Conservation (phyloP, 2,113 vertebrate genomes). For the Thunnus maccoyii region DNA sequence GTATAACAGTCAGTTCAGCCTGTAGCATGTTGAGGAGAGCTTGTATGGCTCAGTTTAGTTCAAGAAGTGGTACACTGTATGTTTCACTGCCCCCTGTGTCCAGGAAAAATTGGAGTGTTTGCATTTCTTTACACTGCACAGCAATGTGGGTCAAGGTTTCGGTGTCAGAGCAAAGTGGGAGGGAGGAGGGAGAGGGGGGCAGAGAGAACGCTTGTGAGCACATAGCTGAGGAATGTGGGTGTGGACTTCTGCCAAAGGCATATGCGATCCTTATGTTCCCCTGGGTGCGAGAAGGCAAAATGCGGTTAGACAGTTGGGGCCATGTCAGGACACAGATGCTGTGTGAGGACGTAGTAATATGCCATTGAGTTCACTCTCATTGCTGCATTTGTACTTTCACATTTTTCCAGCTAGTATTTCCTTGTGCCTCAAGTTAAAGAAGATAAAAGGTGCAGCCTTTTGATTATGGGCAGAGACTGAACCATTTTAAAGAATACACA, state of each 20-base stretch:
- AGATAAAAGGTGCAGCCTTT: conserved; percentile 3
- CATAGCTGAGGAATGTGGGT: conserved; percentile 83
- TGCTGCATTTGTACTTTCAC: conserved; percentile 14
- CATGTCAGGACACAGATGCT: conserved; percentile 76
- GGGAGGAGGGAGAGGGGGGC: conserved; percentile 33
- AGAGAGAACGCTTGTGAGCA: conserved; percentile 75
- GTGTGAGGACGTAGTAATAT: conserved; percentile 46
- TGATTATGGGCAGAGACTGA: too few relatives aligned
- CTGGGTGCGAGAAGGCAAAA: conserved; percentile 63
- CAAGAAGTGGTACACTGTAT: conserved; percentile 6
- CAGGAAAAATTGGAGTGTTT: conserved; percentile 44
- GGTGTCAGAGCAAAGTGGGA: conserved; percentile 68
- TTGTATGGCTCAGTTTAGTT: conserved; percentile 5
- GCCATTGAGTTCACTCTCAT: conserved; percentile 55
- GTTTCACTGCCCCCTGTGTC: conserved; percentile 30
- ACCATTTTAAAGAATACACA: background rate
- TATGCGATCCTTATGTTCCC: conserved; percentile 83
- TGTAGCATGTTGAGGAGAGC: conserved; percentile 33
- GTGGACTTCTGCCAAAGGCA: conserved; percentile 79
- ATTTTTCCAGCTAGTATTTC: conserved; percentile 17
- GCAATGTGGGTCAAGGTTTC: conserved; percentile 76
- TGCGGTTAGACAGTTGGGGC: conserved; percentile 65
- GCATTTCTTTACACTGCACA: conserved; percentile 58
- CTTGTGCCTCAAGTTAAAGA: conserved; percentile 8
- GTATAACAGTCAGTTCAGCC: conserved; percentile 14